These are phyloP conservation scores for Thomomys bottae DNA, from an alignment of 2,113 vertebrate genomes.

Conservation along the genomic window DNA sequence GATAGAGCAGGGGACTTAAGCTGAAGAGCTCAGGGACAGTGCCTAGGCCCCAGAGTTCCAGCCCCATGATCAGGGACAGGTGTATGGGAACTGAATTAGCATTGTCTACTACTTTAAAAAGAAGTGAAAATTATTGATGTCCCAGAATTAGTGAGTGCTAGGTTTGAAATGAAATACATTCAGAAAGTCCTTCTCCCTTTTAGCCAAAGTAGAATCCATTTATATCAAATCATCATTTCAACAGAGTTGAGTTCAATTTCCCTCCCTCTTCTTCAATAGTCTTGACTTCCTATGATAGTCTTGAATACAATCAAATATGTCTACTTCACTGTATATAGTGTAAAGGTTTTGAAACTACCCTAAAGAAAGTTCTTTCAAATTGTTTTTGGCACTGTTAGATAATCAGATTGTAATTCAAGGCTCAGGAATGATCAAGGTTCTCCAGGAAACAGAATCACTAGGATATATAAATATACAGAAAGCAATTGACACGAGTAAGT, in stretches of 20 bases:
- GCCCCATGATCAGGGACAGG: no score
- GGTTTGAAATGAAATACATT: background rate
- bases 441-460: background rate
- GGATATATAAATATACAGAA: background rate
- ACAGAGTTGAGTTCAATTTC: background rate
- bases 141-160: background rate
- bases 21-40: no score
- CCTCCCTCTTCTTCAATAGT: background rate
- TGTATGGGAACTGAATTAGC: background rate
- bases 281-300: background rate
- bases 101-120: background rate
- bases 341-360: background rate
- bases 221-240: background rate
- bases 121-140: background rate
- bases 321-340: background rate
- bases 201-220: background rate
- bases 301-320: background rate
- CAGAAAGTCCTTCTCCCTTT: background rate
- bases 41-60: no score
- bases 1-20: no score
- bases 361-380: conserved; percentile 40
- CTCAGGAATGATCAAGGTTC: background rate
- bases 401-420: conserved; percentile 12
- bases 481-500: background rate
- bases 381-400: background rate